These are phyloP conservation scores for Amblyopsis rosae DNA, from an alignment of 2,113 vertebrate species.

Conservation along the genomic window DNA sequence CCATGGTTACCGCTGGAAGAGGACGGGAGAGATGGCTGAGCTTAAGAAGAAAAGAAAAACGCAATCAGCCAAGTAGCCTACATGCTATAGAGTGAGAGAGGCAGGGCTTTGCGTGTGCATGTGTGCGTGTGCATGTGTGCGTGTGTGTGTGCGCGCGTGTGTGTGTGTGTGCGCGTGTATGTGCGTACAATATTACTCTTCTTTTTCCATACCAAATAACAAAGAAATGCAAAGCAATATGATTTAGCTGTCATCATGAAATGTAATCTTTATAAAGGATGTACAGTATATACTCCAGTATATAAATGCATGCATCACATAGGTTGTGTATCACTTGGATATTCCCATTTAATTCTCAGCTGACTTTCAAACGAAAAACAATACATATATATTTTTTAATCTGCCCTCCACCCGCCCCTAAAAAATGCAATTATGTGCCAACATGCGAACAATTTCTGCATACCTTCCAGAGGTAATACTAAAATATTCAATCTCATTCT, in stretches of 20 bases:
- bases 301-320: not conserved
- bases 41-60: slow-evolving; percentile 44
- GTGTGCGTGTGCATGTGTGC: not conserved
- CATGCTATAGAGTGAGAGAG: slow-evolving; percentile 19
- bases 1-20: slow-evolving; percentile 60
- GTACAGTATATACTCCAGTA: not conserved
- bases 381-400: slow-evolving; percentile 2
- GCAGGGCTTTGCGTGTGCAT: slow-evolving; percentile 24
- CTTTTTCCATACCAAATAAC: not conserved
- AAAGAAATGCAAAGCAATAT: not conserved
- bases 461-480: not conserved
- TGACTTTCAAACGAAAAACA: slow-evolving; percentile 1
- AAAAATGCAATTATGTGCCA: slow-evolving; percentile 12
- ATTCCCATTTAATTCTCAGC: slow-evolving; percentile 5
- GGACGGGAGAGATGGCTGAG: slow-evolving; percentile 42
- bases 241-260: slow-evolving; percentile 7
- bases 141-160: not conserved
- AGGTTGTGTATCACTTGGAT: not conserved
- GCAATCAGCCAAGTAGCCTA: not conserved
- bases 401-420: not conserved
- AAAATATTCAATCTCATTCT: not conserved
- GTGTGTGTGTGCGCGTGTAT: not conserved
- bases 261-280: not conserved
- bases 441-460: not conserved
- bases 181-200: slow-evolving; percentile 2